Evolutionary conservation across 2,888 invertebrate genomes (phyloP).

Genomic region (Branchipolynoe longqiensis): DNA sequence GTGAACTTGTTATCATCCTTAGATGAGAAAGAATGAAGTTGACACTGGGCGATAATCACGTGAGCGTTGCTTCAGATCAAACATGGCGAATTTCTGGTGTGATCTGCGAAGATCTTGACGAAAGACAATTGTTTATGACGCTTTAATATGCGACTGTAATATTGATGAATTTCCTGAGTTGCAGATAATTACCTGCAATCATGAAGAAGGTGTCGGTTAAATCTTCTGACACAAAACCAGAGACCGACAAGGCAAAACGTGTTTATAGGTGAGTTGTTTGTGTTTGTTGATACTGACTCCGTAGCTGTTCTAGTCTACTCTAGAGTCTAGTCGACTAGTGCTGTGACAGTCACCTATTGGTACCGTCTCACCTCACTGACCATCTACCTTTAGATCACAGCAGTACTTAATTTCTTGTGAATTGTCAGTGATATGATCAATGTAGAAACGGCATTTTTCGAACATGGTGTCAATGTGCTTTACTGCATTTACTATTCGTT

Average conservation of each 20-base stretch:
- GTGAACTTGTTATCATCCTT: neutral
- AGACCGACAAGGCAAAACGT: constrained; percentile 65
- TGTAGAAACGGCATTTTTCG: no score
- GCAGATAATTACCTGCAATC: constrained; percentile 12
- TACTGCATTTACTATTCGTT: no score
- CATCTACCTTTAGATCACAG: no score
- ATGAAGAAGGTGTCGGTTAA: constrained; percentile 53
- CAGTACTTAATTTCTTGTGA: no score
- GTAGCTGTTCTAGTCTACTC: neutral
- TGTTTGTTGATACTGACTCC: neutral
- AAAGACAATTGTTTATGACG: neutral
- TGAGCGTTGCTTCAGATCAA: constrained; percentile 18
- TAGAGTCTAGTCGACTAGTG: no score
- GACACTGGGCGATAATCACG: constrained; percentile 13
- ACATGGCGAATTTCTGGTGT: constrained; percentile 38
- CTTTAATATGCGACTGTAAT: neutral
- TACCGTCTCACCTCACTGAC: no score
- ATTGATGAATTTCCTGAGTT: neutral
- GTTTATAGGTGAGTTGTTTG: constrained; percentile 63
- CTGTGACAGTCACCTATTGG: no score
- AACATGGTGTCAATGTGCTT: no score
- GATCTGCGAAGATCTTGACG: neutral
- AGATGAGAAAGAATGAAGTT: neutral
- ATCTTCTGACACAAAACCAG: constrained; percentile 47
- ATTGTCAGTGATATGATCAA: no score